These are phyloP conservation scores for Tetrapedia diversipes DNA, from an alignment of 2,888 invertebrate species.

Conservation along the genomic window DNA sequence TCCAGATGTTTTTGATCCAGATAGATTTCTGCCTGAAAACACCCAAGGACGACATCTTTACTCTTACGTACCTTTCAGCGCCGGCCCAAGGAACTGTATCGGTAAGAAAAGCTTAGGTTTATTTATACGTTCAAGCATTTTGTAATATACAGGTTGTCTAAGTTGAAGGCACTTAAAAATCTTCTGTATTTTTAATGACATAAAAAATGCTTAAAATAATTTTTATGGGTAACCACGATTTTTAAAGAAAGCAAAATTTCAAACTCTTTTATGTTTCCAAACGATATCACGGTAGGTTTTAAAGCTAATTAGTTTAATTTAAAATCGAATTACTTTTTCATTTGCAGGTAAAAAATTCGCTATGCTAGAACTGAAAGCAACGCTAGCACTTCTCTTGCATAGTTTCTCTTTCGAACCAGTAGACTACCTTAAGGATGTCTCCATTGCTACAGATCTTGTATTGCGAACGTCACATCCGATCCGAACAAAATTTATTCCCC, in stretches of 20 bases:
- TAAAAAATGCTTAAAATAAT: no score
- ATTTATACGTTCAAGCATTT: not conserved
- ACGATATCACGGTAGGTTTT: no score
- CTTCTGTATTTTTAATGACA: no score
- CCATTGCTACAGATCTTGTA: slow-evolving; percentile 65
- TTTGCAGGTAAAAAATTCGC: slow-evolving; percentile 65
- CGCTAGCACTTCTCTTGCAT: slow-evolving; percentile 66
- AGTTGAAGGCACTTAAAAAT: no score
- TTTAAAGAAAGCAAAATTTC: no score
- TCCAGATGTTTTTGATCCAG: slow-evolving; percentile 87
- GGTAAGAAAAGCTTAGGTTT: slow-evolving; percentile 81
- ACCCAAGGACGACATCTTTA: slow-evolving; percentile 84
- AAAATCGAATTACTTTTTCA: slow-evolving; percentile 1
- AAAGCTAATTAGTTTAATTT: no score
- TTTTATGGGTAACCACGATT: no score
- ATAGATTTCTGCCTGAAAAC: slow-evolving; percentile 87
- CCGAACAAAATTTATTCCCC: slow-evolving; percentile 66
- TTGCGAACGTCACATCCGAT: slow-evolving; percentile 67
- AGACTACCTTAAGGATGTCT: slow-evolving; percentile 67
- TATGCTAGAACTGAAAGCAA: slow-evolving; percentile 74
- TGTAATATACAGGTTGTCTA: no score
- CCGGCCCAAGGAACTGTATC: slow-evolving; percentile 88
- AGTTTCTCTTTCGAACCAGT: slow-evolving; percentile 74
- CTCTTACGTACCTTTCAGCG: slow-evolving; percentile 88
- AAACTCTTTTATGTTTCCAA: no score